Evolutionary conservation across 2,888 invertebrate species (phyloP), one percentile per base, ranked within the genome.

Genomic region (Adineta ricciae): DNA sequence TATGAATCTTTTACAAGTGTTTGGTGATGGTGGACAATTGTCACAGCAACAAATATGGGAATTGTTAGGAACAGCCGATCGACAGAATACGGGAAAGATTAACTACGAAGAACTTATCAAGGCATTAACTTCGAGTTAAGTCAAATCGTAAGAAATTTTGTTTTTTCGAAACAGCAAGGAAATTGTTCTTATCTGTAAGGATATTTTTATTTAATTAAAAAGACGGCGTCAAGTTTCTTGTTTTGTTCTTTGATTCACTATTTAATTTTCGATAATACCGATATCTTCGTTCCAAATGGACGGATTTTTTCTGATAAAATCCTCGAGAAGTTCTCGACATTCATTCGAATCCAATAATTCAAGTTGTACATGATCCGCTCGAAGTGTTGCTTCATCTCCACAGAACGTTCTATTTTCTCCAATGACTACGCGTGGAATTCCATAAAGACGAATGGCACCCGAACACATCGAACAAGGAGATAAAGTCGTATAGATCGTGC

Each of bases 331-430:
- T n/a, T 78, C 41, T 2, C 24, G 24, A 78, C 78, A 78, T 41
- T 78, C 78, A 41, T 41, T 78, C 2, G 78, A 78, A 41, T 78
- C 41, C 0, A 78, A 21, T 41, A 41, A 9, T 19, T 78, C 78
- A 38, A 78, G 8, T 9, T 38, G 41, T 41, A 78, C n/a, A 78
- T 41, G 0, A n/a, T 41, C 24, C n/a, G 38, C 4, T 38, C 24
- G 24, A 41, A 78, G 41, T 8, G n/a, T 0, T 5, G 38, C 9
- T 78, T 78, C 78, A 78, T 78, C 78, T 4, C 78, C 78, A 38
- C 1, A 24, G 41, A 78, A 78, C 41, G 78, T 78, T 78, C 41
- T 78, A n/a, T 78, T 78, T 78, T 78, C 78, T 41, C 78, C 78
- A 41, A 78, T 78, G 5, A 78, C 41, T 14, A 78, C 78, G 4